Evolutionary conservation across 2,888 invertebrate genomes (phyloP).

Genomic region (Cecidostiba fungosa): DNA sequence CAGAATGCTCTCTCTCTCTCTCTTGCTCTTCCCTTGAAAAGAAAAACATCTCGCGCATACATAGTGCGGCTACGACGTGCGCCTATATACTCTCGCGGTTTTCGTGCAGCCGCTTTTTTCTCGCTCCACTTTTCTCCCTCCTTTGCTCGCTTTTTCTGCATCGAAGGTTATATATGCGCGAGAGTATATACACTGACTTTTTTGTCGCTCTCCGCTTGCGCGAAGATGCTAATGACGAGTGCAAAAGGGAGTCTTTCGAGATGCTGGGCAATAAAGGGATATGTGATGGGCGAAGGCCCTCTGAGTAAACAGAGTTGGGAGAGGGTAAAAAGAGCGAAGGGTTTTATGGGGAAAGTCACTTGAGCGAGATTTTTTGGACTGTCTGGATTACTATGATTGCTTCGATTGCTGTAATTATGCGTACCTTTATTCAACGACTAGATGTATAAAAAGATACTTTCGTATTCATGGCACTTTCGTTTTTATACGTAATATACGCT

Average conservation of each 20-base stretch:
- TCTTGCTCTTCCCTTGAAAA: slow-evolving; percentile 6
- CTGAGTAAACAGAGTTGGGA: slow-evolving; percentile 15
- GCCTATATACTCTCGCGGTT: slow-evolving; percentile 9
- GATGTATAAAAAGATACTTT: too few relatives aligned
- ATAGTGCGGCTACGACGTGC: not conserved
- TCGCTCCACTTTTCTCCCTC: not conserved
- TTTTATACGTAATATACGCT: too few relatives aligned
- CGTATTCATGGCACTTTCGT: not conserved
- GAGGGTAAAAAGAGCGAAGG: not conserved
- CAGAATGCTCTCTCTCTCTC: too few relatives aligned
- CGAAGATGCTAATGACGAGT: slow-evolving; percentile 53
- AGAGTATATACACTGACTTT: not conserved
- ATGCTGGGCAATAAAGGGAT: not conserved
- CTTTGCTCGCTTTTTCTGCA: not conserved
- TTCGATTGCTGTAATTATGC: not conserved
- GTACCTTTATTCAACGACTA: not conserved
- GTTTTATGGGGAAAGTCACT: not conserved
- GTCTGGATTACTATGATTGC: not conserved
- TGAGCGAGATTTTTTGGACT: not conserved
- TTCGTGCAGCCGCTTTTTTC: slow-evolving; percentile 32
- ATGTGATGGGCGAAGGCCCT: not conserved
- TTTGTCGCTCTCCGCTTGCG: not conserved
- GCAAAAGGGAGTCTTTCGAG: not conserved
- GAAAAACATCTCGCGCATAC: slow-evolving; percentile 43
- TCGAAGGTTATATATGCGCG: not conserved